These are phyloP conservation scores for Homarus gammarus DNA, from an alignment of 2,888 invertebrate genomes.

Conservation along the genomic window DNA sequence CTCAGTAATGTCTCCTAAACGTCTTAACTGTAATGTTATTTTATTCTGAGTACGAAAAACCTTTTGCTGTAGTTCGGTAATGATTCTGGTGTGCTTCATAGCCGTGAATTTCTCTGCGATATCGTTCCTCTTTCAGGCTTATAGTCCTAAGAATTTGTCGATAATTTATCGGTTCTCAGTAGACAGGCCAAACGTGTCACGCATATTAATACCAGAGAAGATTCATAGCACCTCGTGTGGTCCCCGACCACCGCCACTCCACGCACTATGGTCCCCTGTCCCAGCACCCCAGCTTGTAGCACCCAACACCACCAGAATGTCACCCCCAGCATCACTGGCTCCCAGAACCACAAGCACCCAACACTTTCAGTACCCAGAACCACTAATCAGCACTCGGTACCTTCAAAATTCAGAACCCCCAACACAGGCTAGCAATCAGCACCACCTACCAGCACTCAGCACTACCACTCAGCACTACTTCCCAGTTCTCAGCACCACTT, in stretches of 20 bases:
- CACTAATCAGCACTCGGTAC: too few relatives aligned
- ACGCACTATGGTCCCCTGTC: not conserved
- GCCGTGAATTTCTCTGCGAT: slow-evolving; percentile 35
- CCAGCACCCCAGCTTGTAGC: not conserved
- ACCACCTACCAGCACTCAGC: not conserved
- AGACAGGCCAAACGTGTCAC: slow-evolving; percentile 59
- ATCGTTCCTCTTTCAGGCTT: slow-evolving; percentile 3
- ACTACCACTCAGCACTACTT: not conserved
- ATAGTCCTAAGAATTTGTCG: slow-evolving; percentile 58
- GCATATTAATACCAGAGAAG: slow-evolving; percentile 49
- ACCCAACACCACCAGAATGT: not conserved
- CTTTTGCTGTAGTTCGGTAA: too few relatives aligned
- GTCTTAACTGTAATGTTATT: too few relatives aligned
- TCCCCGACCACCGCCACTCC: slow-evolving; percentile 8
- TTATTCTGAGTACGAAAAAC: too few relatives aligned
- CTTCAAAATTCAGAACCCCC: too few relatives aligned
- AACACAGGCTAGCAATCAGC: not conserved
- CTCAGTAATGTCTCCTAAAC: too few relatives aligned
- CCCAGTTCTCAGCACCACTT: not conserved
- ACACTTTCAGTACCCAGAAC: too few relatives aligned
- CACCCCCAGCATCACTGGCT: not conserved
- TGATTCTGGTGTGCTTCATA: not conserved
- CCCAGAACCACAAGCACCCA: too few relatives aligned
- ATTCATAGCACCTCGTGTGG: slow-evolving; percentile 35
- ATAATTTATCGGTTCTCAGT: slow-evolving; percentile 50